Conservation (phyloP, 2,113 vertebrate species). For the Nesoenas mayeri region DNA sequence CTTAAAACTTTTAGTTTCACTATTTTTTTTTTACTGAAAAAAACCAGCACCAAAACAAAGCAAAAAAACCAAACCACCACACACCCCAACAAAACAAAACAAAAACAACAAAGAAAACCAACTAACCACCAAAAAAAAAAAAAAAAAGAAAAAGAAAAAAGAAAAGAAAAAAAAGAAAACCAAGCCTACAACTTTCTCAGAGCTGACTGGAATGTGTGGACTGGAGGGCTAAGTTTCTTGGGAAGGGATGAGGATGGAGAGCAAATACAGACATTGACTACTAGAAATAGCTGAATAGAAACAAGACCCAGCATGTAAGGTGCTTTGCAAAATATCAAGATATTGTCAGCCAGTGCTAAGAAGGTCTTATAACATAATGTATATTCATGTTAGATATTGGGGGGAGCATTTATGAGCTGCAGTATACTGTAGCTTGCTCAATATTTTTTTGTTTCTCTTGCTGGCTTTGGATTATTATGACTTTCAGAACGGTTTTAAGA, state of each 20-base stretch:
- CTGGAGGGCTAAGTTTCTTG: not conserved
- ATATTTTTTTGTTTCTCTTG: not conserved
- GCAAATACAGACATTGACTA: not conserved
- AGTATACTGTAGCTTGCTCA: not conserved
- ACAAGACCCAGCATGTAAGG: not conserved
- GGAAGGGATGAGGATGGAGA: not conserved
- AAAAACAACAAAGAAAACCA: not conserved
- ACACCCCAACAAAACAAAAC: not conserved
- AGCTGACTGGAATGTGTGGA: not conserved
- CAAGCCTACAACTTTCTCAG: not conserved
- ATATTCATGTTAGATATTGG: not conserved
- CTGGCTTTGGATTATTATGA: not conserved
- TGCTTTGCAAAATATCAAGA: not conserved
- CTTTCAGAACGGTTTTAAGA: not conserved
- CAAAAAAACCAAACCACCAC: too few species aligned
- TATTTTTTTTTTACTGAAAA: not conserved
- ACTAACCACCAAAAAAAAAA: not conserved
- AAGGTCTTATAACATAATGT: not conserved
- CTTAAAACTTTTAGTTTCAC: not conserved
- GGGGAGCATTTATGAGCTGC: not conserved
- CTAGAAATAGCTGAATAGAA: not conserved
- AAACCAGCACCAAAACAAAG: too few species aligned
- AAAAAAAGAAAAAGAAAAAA: too few species aligned
- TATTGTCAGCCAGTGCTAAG: not conserved
- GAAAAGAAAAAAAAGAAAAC: not conserved